Conservation (phyloP, 2,888 invertebrate genomes). For the Cecidostiba fungosa region DNA sequence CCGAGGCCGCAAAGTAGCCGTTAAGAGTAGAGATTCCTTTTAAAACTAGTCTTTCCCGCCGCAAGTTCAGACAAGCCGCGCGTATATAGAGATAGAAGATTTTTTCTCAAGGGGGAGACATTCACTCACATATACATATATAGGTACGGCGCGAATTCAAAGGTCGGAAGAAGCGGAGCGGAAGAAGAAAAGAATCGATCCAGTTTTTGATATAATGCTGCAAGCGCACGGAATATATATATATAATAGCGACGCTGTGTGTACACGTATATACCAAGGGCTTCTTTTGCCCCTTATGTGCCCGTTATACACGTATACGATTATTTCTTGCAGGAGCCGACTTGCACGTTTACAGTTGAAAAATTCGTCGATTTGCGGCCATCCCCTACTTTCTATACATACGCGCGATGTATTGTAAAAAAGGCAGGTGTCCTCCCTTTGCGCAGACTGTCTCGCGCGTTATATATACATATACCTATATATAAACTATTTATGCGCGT, state of each 20-base stretch:
- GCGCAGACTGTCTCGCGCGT: not conserved
- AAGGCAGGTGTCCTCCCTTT: not conserved
- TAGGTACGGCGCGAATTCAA: slow-evolving; percentile 7
- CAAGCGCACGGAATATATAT: not conserved
- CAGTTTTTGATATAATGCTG: slow-evolving; percentile 52
- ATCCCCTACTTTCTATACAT: not conserved
- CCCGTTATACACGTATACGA: not conserved
- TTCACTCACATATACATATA: not conserved
- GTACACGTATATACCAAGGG: not conserved
- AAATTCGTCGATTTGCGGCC: not conserved
- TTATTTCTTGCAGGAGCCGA: not conserved
- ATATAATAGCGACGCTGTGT: not conserved
- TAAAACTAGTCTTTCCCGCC: not conserved
- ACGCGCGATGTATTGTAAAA: not conserved
- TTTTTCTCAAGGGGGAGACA: slow-evolving; percentile 62
- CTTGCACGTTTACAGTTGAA: not conserved
- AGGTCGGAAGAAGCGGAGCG: slow-evolving; percentile 30
- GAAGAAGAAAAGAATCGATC: slow-evolving; percentile 53
- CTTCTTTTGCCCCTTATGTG: not conserved
- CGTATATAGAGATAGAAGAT: slow-evolving; percentile 46
- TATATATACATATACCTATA: too few species aligned
- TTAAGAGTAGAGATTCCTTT: not conserved
- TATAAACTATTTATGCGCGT: not conserved
- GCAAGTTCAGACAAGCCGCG: slow-evolving; percentile 43
- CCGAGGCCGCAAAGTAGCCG: not conserved